A percentile compares a stretch with the other conserved stretches of the same genome.
Evolutionary conservation across 2,888 invertebrate species (phyloP).

Genomic region (Plagodis dolabraria): DNA sequence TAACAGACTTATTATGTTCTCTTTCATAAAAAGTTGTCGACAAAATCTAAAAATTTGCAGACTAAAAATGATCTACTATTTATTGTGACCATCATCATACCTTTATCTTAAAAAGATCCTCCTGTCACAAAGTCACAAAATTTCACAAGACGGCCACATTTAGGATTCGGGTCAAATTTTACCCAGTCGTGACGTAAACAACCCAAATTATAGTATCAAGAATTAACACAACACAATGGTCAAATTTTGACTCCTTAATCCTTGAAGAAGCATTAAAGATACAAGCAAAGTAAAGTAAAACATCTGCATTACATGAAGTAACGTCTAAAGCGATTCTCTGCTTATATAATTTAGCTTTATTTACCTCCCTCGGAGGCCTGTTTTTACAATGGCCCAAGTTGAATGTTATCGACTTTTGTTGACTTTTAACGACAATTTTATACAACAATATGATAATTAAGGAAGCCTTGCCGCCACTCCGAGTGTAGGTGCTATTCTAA

Average conservation of each 20-base stretch:
- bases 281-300: background rate
- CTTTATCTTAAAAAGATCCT: too few species aligned
- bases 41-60: too few species aligned
- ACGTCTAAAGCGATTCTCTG: slow-evolving; percentile 18
- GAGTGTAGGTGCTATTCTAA: slow-evolving; percentile 45
- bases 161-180: background rate
- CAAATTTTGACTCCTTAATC: background rate
- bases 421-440: slow-evolving; percentile 79
- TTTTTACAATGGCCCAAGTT: slow-evolving; percentile 70
- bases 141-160: too few species aligned
- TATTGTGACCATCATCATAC: too few species aligned
- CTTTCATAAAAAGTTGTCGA: too few species aligned
- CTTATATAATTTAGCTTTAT: slow-evolving; percentile 41
- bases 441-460: slow-evolving; percentile 80
- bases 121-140: too few species aligned
- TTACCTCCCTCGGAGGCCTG: slow-evolving; percentile 60
- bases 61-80: too few species aligned
- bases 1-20: too few species aligned
- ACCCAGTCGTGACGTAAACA: too few species aligned
- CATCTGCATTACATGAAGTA: slow-evolving; percentile 13
- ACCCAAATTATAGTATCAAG: too few species aligned
- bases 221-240: background rate
- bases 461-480: slow-evolving; percentile 52
- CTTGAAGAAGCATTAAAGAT: background rate
- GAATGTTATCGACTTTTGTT: slow-evolving; percentile 73